Conservation (phyloP, 2,113 vertebrate species). For the Silurus asotus region DNA sequence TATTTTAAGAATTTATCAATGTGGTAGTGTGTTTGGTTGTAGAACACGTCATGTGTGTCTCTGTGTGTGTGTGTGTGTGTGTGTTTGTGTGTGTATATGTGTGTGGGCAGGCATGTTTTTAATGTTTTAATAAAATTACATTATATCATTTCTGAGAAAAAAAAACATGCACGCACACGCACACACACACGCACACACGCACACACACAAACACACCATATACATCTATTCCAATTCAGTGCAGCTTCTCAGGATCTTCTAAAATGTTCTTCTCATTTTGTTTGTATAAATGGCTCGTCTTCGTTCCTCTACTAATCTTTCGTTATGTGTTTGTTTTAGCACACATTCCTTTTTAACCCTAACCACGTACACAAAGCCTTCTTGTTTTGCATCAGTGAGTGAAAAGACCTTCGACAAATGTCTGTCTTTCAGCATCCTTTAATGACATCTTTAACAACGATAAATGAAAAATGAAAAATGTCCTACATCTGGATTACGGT, state of each 20-base stretch:
- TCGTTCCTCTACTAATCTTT: slow-evolving; percentile 17
- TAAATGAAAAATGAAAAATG: not conserved
- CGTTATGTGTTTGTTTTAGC: not conserved
- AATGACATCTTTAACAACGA: not conserved
- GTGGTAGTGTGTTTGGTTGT: not conserved
- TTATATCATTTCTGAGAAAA: too few relatives aligned
- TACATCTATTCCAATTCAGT: too few relatives aligned
- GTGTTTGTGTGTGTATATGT: not conserved
- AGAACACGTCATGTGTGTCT: not conserved
- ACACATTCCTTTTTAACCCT: not conserved
- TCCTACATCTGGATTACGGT: not conserved
- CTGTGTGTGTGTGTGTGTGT: not conserved
- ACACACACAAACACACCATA: too few relatives aligned
- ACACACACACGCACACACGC: not conserved
- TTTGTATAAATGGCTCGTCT: not conserved
- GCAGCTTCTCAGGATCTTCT: not conserved
- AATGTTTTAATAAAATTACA: too few relatives aligned
- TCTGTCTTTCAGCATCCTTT: not conserved
- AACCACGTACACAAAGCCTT: not conserved
- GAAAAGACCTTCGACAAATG: not conserved
- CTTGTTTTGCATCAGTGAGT: not conserved
- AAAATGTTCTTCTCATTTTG: slow-evolving; percentile 4
- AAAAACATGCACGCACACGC: not conserved
- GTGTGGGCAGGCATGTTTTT: not conserved
- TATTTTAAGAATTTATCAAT: not conserved